Evolutionary conservation across 2,113 vertebrate species (phyloP), one percentile per base, ranked within the genome.

Genomic region (Zosterops pallidus): DNA sequence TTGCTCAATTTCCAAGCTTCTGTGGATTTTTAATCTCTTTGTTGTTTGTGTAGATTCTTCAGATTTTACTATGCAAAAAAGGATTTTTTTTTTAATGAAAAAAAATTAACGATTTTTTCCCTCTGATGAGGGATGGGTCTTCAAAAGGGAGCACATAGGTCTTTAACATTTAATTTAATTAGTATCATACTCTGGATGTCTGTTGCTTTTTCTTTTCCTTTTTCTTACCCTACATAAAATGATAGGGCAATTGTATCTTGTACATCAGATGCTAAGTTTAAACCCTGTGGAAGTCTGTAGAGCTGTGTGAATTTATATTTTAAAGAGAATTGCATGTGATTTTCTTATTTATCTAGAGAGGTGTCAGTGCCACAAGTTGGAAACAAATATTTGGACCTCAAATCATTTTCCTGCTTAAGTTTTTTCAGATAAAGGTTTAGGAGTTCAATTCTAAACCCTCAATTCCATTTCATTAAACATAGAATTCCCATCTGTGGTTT

Each of bases 101-200:
- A 52, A 44, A 82, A 20, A 9, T 21, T 78, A 47, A 49, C 77
- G 7, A 37, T 68, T 71, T 76, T 90, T 83, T 21, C 10, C 28
- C 7, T 77, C n/a, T 41, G 21, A 69, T 31, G 59, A 83, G 20
- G 67, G 29, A 44, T 37, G 24, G 1, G 3, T 42, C 23, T 77
- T 72, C 55, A 41, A 78, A 86, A 81, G 4, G 12, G 21, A 83
- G 21, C 0, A 0, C 1, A 3, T 10, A 89, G 29, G 4, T 15
- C 13, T 75, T 75, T 81, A 35, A 71, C 71, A 85, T 89, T 52
- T 62, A 74, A 29, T 79, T 29, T 3, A 72, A 41, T 37, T 62
- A 25, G 7, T 82, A 31, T 53, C 14, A 31, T 49, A 64, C 42
- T 80, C 19, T 2, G 6, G 28, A 83, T 22, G 3, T 39, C 76